Conservation (phyloP, 2,888 invertebrate species). For the Adelphocoris suturalis region DNA sequence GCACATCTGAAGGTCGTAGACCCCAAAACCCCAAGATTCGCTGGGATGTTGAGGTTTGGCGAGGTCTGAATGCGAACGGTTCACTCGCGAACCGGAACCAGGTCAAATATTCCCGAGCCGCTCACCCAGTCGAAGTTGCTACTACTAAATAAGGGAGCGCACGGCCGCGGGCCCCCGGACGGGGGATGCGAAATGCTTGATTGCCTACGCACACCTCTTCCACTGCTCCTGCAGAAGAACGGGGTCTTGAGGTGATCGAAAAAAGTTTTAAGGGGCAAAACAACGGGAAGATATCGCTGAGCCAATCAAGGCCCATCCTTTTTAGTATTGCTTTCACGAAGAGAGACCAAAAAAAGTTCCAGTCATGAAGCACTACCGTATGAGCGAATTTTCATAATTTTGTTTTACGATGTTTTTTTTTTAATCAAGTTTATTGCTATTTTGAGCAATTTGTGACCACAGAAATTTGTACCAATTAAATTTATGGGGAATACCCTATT, state of each 20-base stretch:
- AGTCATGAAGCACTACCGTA: too few species aligned
- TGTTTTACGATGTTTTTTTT: too few species aligned
- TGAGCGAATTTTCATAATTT: too few species aligned
- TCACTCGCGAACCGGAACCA: slow-evolving; percentile 13
- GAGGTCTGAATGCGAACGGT: slow-evolving; percentile 18
- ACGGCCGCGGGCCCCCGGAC: background rate
- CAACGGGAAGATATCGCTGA: background rate
- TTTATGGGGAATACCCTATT: too few species aligned
- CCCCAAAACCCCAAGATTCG: slow-evolving; percentile 5
- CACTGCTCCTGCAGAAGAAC: background rate
- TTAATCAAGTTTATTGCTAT: too few species aligned
- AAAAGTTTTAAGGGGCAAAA: background rate
- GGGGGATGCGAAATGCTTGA: background rate
- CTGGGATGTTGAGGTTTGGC: slow-evolving; percentile 24
- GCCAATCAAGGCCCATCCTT: too few species aligned
- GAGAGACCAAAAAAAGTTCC: too few species aligned
- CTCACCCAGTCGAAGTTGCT: slow-evolving; percentile 22
- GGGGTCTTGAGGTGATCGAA: background rate
- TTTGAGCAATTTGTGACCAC: too few species aligned
- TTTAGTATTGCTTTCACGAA: too few species aligned
- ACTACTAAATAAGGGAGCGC: slow-evolving; percentile 37
- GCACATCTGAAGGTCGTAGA: background rate
- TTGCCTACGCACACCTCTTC: background rate
- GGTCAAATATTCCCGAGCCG: slow-evolving; percentile 47
- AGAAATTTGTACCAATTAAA: too few species aligned